Percentiles rank a stretch among this genome's conserved stretches.
phyloP scores from a whole-genome alignment of 2,888 invertebrate genomes.

The Ichneumoninae sp. region DNA sequence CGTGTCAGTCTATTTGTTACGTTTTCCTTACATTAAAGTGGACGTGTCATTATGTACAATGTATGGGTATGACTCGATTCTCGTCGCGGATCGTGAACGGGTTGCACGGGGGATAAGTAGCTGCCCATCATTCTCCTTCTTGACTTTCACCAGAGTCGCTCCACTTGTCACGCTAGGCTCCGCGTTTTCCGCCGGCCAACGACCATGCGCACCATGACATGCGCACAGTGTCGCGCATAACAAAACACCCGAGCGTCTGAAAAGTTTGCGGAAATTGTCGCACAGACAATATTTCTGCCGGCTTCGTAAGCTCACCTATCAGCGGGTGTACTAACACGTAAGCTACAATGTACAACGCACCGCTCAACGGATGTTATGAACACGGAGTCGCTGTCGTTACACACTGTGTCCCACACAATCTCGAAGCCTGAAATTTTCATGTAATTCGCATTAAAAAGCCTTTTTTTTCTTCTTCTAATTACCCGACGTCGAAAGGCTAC shows the following conservation, averaged over 20 bases:
- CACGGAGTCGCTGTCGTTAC: background rate
- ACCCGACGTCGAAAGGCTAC: too few relatives aligned
- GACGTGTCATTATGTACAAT: constrained; percentile 5
- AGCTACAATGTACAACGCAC: background rate
- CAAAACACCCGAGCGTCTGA: constrained; percentile 64
- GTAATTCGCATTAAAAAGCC: background rate
- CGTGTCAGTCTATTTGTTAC: constrained; percentile 14
- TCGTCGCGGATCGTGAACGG: constrained; percentile 61
- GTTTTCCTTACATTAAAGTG: constrained; percentile 27
- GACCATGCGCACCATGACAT: constrained; percentile 21
- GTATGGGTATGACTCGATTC: constrained; percentile 25
- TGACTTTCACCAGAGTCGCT: constrained; percentile 78
- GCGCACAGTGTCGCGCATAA: constrained; percentile 49
- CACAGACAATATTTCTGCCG: constrained; percentile 9
- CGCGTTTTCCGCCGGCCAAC: background rate
- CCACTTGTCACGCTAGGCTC: constrained; percentile 74
- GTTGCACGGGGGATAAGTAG: constrained; percentile 62
- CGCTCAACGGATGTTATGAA: constrained; percentile 18
- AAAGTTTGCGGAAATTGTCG: constrained; percentile 63
- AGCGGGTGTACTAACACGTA: constrained; percentile 1
- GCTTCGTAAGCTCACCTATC: constrained; percentile 18
- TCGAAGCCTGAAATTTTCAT: background rate
- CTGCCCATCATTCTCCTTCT: constrained; percentile 64
- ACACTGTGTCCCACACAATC: background rate
- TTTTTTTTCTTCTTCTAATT: background rate